These are phyloP conservation scores for Alcedo atthis DNA, from an alignment of 2,797 vertebrate species.

Conservation along the genomic window DNA sequence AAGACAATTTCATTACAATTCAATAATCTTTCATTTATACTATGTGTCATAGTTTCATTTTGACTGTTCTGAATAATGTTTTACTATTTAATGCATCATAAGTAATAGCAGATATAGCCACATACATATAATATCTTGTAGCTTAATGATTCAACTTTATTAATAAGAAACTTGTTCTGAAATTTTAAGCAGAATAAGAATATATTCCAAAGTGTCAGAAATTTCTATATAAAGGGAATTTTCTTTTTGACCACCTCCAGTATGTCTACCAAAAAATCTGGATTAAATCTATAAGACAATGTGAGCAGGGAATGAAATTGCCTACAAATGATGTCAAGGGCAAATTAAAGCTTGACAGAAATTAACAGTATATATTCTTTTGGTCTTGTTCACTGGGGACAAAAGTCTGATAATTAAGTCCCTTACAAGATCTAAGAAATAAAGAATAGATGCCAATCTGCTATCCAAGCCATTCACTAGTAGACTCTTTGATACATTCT, in stretches of 20 bases:
- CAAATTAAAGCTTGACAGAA: neutral
- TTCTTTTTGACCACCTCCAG: neutral
- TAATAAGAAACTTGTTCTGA: neutral
- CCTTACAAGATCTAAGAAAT: neutral
- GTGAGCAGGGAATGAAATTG: rapidly evolving
- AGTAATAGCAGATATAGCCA: neutral
- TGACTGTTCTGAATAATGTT: neutral
- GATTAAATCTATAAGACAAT: neutral
- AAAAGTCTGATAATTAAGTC: neutral
- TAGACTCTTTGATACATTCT: neutral
- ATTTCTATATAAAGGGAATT: neutral
- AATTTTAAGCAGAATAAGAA: conserved; percentile 11
- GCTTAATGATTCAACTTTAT: neutral
- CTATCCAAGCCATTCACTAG: neutral
- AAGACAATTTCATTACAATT: neutral
- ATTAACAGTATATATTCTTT: neutral
- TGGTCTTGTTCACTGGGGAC: neutral
- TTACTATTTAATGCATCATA: neutral
- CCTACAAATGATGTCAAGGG: neutral
- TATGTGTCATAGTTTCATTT: neutral
- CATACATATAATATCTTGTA: neutral
- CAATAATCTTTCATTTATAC: neutral
- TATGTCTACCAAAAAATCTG: neutral
- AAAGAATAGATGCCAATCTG: neutral
- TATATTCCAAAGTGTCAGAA: neutral